Conservation (phyloP, 2,888 invertebrate genomes). For the Calameuta idolon region DNA sequence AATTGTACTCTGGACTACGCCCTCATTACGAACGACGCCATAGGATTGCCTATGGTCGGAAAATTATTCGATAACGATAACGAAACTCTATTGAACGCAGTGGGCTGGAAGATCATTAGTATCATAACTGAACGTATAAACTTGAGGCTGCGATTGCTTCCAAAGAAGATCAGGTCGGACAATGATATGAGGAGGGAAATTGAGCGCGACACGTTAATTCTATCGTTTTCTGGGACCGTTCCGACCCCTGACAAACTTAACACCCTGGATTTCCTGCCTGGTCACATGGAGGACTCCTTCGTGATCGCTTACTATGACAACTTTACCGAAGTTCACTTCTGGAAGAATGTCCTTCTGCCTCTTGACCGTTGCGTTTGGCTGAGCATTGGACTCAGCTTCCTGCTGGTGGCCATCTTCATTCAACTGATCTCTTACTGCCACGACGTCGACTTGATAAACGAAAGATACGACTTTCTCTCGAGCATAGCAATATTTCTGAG, state of each 20-base stretch:
- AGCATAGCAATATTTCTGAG: slow-evolving; percentile 9
- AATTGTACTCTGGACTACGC: slow-evolving; percentile 4
- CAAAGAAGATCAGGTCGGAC: neutral
- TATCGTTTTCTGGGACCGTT: slow-evolving; percentile 6
- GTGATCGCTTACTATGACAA: slow-evolving; percentile 1
- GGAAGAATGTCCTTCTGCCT: slow-evolving; percentile 11
- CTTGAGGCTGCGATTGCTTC: slow-evolving; percentile 8
- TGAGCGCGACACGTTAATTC: neutral
- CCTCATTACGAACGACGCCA: too few species aligned
- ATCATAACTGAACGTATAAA: too few species aligned
- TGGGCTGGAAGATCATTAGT: too few species aligned
- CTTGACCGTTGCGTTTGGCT: neutral
- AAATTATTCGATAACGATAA: too few species aligned
- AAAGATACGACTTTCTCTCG: neutral
- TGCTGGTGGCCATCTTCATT: neutral
- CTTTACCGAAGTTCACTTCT: slow-evolving; percentile 2
- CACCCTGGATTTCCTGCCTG: neutral
- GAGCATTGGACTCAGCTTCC: slow-evolving; percentile 3
- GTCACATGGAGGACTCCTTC: slow-evolving; percentile 1
- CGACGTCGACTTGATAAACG: neutral
- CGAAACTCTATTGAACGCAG: too few species aligned
- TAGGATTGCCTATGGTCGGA: too few species aligned
- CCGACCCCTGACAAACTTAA: slow-evolving; percentile 1
- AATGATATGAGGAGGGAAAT: neutral
- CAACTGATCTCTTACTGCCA: neutral